A percentile compares a stretch with the other conserved stretches of the same genome.
phyloP scores from a whole-genome alignment of 2,888 invertebrate genomes.

The Lithodes maja region DNA sequence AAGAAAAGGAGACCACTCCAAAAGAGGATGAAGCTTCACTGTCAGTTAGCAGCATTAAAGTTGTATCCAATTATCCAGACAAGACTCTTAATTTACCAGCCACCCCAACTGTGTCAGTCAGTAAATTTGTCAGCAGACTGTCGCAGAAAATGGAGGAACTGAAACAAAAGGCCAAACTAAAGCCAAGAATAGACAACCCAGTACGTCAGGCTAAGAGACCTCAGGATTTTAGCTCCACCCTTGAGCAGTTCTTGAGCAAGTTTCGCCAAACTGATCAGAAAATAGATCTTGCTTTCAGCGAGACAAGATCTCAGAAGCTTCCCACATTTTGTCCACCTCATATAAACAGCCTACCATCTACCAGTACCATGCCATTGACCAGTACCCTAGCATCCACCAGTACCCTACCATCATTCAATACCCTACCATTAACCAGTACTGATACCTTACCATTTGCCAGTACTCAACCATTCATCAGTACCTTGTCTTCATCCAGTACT shows the following conservation, averaged over 20 bases:
- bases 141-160: constrained; percentile 30
- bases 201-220: neutral
- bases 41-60: constrained; percentile 1
- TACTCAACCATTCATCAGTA: constrained; percentile 3
- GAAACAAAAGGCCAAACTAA: neutral
- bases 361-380: neutral
- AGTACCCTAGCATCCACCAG: constrained; percentile 3
- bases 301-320: no score
- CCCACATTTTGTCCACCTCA: no score
- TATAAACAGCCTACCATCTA: no score
- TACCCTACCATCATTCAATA: neutral
- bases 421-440: neutral
- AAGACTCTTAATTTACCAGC: neutral
- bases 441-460: neutral
- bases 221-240: neutral
- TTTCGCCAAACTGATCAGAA: neutral
- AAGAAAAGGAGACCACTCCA: neutral
- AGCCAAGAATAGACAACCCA: neutral
- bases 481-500: neutral
- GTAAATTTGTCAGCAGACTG: constrained; percentile 21
- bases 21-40: neutral
- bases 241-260: constrained; percentile 29
- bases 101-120: neutral
- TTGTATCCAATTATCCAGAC: neutral
- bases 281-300: neutral